phyloP scores from a whole-genome alignment of 2,888 invertebrate species.

The Drosophila limbata region DNA sequence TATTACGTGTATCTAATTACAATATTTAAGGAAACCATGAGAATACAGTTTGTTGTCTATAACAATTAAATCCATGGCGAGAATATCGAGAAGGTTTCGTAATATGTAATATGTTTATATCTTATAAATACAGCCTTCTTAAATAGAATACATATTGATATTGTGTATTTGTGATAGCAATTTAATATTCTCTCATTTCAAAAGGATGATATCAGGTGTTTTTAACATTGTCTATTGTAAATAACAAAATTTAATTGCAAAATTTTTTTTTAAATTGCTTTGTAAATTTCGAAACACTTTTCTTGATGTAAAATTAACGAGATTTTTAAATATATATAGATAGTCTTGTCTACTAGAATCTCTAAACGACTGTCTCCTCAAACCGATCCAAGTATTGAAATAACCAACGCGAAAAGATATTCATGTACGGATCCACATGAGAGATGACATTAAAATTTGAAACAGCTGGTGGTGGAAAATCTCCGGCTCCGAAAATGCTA shows the following conservation, averaged over 20 bases:
- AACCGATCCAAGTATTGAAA: conserved; percentile 68
- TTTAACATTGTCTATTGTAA: neutral
- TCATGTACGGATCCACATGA: conserved; percentile 78
- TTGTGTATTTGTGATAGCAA: neutral
- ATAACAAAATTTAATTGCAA: neutral
- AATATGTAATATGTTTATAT: too few species aligned
- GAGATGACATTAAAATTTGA: conserved; percentile 69
- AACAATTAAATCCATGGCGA: too few species aligned
- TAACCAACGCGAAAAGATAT: conserved; percentile 80
- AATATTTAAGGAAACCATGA: too few species aligned
- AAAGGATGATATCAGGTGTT: neutral
- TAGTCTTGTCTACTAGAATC: neutral
- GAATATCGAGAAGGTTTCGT: too few species aligned
- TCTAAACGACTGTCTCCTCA: conserved; percentile 21
- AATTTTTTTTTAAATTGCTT: neutral
- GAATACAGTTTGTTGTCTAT: too few species aligned
- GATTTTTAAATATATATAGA: conserved; percentile 1
- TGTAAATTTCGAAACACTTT: conserved; percentile 1
- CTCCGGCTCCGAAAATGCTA: conserved; percentile 71
- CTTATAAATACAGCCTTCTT: too few species aligned
- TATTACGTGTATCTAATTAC: too few species aligned
- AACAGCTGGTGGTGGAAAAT: conserved; percentile 72
- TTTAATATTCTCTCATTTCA: conserved; percentile 3
- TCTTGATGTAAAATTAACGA: neutral
- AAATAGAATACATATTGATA: neutral